Evolutionary conservation across 2,113 vertebrate genomes (phyloP).

Genomic region (Garra rufa): DNA sequence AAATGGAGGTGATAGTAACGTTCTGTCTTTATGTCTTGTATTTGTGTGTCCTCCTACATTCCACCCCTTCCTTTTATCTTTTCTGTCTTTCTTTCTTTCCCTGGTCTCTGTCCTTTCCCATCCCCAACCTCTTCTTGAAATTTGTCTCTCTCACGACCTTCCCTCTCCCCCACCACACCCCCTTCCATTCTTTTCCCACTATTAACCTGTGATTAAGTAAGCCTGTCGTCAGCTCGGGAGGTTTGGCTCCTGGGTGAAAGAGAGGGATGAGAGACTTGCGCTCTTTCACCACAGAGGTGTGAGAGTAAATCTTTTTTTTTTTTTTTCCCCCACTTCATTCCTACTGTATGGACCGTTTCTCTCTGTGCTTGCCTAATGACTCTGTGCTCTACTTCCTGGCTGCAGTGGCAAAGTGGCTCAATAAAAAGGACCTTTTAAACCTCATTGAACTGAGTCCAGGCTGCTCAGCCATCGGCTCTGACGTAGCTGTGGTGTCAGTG

Average conservation of each 20-base stretch:
- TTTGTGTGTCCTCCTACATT: constrained; percentile 69
- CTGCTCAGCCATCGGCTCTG: constrained; percentile 39
- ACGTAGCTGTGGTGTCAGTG: constrained; percentile 20
- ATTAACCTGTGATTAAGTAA: constrained; percentile 56
- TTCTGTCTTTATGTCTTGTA: constrained; percentile 51
- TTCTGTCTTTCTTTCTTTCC: constrained; percentile 56
- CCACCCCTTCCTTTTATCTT: constrained; percentile 46
- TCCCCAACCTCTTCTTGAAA: constrained; percentile 64
- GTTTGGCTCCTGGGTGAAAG: constrained; percentile 38
- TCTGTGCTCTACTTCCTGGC: constrained; percentile 19
- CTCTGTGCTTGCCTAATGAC: constrained; percentile 32
- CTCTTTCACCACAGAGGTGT: constrained; percentile 46
- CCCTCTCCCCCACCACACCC: neutral
- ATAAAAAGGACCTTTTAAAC: constrained; percentile 50
- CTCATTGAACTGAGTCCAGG: constrained; percentile 19
- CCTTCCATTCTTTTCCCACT: constrained; percentile 34
- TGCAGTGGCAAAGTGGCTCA: constrained; percentile 30
- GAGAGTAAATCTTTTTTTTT: constrained; percentile 53
- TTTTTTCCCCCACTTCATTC: constrained; percentile 1
- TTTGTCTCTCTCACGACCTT: constrained; percentile 62
- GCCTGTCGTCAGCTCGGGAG: constrained; percentile 35
- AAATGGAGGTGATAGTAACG: constrained; percentile 66
- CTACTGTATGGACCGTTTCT: constrained; percentile 32
- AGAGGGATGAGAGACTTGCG: constrained; percentile 27
- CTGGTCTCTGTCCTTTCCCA: constrained; percentile 62